Conservation (phyloP, 2,113 vertebrate species). For the Ailurus styani region DNA sequence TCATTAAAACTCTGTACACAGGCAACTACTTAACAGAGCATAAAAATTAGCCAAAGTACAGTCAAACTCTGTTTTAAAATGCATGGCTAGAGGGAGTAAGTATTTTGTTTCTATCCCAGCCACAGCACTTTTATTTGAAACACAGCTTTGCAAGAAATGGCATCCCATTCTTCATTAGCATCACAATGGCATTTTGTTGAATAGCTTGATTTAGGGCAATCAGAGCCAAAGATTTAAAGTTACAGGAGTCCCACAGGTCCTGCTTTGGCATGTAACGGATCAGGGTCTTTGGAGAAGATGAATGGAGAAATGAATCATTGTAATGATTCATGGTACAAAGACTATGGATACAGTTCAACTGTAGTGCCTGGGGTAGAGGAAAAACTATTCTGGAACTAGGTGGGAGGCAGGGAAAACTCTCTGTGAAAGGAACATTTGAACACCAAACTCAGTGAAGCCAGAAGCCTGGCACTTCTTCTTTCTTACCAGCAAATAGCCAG, state of each 20-base stretch:
- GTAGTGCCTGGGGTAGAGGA: neutral
- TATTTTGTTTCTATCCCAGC: neutral
- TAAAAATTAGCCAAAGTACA: neutral
- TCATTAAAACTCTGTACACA: neutral
- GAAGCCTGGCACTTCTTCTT: neutral
- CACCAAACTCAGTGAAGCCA: neutral
- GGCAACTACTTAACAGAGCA: neutral
- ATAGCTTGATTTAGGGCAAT: slow-evolving; percentile 23
- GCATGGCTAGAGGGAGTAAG: neutral
- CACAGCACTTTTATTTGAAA: neutral
- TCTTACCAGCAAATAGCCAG: neutral
- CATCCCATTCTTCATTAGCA: neutral
- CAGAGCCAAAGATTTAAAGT: neutral
- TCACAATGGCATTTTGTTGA: neutral
- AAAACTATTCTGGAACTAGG: neutral
- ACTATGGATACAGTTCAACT: neutral
- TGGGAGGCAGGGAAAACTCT: neutral
- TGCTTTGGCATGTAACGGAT: neutral
- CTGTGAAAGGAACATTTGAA: neutral
- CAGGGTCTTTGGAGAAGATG: neutral
- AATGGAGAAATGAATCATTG: neutral
- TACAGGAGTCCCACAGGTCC: neutral
- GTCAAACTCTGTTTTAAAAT: neutral
- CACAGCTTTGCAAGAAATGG: neutral
- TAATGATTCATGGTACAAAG: neutral